Evolutionary conservation across 2,888 invertebrate species (phyloP), one percentile per base, ranked within the genome.

Genomic region (Galerucella nymphaeae): DNA sequence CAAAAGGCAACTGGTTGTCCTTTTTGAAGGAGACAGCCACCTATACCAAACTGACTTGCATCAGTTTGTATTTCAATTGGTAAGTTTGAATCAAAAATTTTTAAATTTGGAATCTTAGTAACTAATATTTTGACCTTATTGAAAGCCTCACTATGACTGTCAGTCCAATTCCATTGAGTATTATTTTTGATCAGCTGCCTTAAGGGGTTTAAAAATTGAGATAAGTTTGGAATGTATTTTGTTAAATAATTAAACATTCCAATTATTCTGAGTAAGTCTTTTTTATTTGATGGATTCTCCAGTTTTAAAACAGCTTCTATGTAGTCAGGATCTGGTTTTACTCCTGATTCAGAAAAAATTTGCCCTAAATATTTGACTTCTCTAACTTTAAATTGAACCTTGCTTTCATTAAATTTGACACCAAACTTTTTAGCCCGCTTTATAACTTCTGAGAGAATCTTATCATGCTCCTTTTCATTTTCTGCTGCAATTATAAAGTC

Each of bases 221-320:
- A n/a, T n/a, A n/a, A n/a, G n/a, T n/a, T n/a, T n/a, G n/a, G n/a
- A n/a, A n/a, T n/a, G n/a, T 23, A 57, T 57, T 57, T 57, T 1
- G 30, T 48, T 64, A 64, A 64, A 64, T 64, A 64, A 64, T 50
- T 64, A 50, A 53, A 20, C 64, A 50, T 50, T n/a, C 64, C 50
- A 20, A 64, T 20, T 64, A 64, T 64, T 30, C 30, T 64, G 8
- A 64, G 10, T 14, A 48, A 30, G 11, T 64, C 11, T 63, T 63
- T 62, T 23, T 23, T 23, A 23, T 23, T 23, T 23, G 23, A 45
- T 63, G 61, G 61, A 61, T 38, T 61, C 58, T 67, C 23, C 20
- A 67, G 23, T 14, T 59, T 45, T 45, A 45, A 45, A 6, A 67
- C 18, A 42, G 66, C 66, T 66, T 66, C 41, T 41, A 50, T 48